Conservation (phyloP, 1,140 invertebrate genomes). For the Oscheius sp. region DNA sequence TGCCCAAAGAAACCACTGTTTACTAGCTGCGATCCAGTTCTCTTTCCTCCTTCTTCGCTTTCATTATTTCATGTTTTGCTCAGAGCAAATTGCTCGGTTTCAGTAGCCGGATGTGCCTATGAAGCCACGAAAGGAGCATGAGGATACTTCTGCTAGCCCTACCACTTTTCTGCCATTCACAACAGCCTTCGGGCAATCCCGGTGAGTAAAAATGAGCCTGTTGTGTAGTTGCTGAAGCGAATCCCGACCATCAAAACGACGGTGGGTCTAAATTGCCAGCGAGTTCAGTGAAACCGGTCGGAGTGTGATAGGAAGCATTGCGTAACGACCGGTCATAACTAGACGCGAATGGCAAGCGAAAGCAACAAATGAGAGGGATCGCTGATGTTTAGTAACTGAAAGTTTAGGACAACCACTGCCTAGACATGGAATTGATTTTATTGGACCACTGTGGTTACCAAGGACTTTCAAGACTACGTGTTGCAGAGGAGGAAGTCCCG, state of each 20-base stretch:
- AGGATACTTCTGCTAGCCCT: not conserved
- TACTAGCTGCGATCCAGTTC: too few relatives aligned
- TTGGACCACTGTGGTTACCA: constrained; percentile 31
- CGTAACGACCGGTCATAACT: constrained; percentile 11
- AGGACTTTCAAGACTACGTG: constrained; percentile 32
- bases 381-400: not conserved
- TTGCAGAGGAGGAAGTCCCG: constrained; percentile 25
- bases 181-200: not conserved
- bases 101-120: not conserved
- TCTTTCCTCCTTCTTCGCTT: not conserved
- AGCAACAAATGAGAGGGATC: not conserved
- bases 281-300: not conserved
- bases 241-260: too few relatives aligned
- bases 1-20: too few relatives aligned
- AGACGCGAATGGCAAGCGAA: not conserved
- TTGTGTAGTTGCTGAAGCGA: too few relatives aligned
- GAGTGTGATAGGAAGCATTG: constrained; percentile 5
- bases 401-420: constrained; percentile 4
- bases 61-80: too few relatives aligned
- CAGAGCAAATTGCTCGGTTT: too few relatives aligned
- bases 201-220: not conserved
- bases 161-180: not conserved
- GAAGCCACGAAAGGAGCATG: not conserved
- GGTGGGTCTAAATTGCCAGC: not conserved
- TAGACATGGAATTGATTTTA: constrained; percentile 19